Evolutionary conservation across 2,888 invertebrate genomes (phyloP).

Genomic region (Hylaea fasciaria): DNA sequence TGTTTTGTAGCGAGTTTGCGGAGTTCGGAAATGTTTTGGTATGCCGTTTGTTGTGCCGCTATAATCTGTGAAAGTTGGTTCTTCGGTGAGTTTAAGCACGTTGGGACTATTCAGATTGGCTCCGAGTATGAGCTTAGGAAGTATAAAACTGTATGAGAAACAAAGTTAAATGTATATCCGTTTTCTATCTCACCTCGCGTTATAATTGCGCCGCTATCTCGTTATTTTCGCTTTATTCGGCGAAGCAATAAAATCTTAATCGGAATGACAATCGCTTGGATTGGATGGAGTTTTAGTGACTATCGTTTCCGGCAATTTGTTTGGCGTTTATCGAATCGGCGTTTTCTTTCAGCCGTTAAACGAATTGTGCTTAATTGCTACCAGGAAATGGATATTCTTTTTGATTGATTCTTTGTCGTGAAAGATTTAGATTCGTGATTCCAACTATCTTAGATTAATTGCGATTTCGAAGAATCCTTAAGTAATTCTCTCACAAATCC

Average conservation of each 20-base stretch:
- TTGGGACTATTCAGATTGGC: slow-evolving; percentile 11
- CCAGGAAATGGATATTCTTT: slow-evolving; percentile 6
- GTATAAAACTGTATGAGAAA: slow-evolving; percentile 1
- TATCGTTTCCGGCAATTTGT: slow-evolving; percentile 32
- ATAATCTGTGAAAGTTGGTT: slow-evolving; percentile 20
- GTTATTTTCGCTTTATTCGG: slow-evolving; percentile 35
- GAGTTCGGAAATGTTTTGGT: slow-evolving; percentile 16
- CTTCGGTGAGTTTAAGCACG: slow-evolving; percentile 8
- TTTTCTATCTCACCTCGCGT: slow-evolving; percentile 19
- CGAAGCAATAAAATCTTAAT: slow-evolving; percentile 39
- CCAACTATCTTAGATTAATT: neutral
- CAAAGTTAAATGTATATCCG: neutral
- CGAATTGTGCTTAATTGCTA: slow-evolving; percentile 25
- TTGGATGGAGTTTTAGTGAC: slow-evolving; percentile 37
- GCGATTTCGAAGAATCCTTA: too few species aligned
- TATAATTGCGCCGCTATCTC: slow-evolving; percentile 33
- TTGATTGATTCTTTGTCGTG: neutral
- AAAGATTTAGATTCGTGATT: neutral
- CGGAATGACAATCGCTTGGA: slow-evolving; percentile 36
- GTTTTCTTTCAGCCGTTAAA: slow-evolving; percentile 21
- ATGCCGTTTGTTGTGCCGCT: slow-evolving; percentile 14
- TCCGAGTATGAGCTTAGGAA: neutral
- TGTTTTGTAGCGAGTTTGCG: slow-evolving; percentile 22
- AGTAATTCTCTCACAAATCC: too few species aligned
- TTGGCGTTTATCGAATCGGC: slow-evolving; percentile 31